Base-by-base conservation (phyloP, 2,888 invertebrate species). In the Taphrorychus bicolor region DNA sequence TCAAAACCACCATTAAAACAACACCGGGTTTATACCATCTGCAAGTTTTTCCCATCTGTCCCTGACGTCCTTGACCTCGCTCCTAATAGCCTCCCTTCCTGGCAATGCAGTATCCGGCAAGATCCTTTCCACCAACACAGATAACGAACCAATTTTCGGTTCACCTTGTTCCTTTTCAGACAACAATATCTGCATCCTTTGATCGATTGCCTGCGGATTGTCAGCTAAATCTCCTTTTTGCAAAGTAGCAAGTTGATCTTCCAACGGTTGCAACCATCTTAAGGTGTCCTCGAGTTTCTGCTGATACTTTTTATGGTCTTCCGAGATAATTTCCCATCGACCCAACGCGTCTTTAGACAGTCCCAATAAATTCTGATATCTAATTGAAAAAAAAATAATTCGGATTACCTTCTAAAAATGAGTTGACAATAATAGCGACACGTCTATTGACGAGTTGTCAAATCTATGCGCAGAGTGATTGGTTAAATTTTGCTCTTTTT, bases 51-150 rank as follows among this genome's bases (percentile, higher is more conserved):
- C 97, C 94, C 95, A 97, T 77, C 93, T 86, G 78, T 94, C 93
- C 74, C 94, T 87, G 14, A 94, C 87, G 21, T 87, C 85, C 76
- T 94, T 87, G 64, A 97, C 84, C 79, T 96, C 93, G 72, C 91
- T 89, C n/a, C 97, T 87, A 62, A 97, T 91, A 59, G 87, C 88
- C 81, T 98, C 97, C 70, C 97, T 87, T 0, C 97, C 97, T 74
- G 91, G 90, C 0, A 97, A 91, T 7, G 96, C 93, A 1, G 97
- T 98, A 81, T 95, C 95, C 0, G 96, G 94, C 69, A 95, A 87
- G n/a, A 97, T 88, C 79, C 92, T 91, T 78, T 98, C 97, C 2
- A 95, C 95, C 0, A 91, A 87, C 2, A 89, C 86, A 11, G 91
- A 90, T 16, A 95, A 82, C 41, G 89, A 87, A 59, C 88, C 87